These are phyloP conservation scores for Anaspis maculata DNA, from an alignment of 2,888 invertebrate species.

Conservation along the genomic window DNA sequence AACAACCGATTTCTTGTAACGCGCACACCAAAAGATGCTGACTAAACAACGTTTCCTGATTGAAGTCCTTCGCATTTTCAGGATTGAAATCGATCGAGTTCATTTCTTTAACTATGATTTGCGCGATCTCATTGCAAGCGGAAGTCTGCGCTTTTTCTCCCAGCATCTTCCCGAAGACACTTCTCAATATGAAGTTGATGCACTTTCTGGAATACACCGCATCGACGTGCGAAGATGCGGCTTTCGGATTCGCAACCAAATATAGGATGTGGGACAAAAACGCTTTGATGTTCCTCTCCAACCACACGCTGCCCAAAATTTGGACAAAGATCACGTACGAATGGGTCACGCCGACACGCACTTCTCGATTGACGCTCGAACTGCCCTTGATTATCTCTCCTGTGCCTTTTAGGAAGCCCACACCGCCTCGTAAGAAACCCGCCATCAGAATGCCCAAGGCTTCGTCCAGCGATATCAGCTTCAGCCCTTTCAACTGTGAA, in stretches of 20 bases:
- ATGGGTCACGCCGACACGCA: slow-evolving; percentile 94
- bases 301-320: slow-evolving; percentile 88
- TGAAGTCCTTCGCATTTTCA: slow-evolving; percentile 84
- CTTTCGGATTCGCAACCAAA: slow-evolving; percentile 90
- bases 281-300: slow-evolving; percentile 82
- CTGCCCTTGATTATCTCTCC: slow-evolving; percentile 94
- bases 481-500: slow-evolving; percentile 47
- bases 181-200: slow-evolving; percentile 88
- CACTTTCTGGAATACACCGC: slow-evolving; percentile 97
- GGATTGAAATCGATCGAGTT: slow-evolving; percentile 89
- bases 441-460: slow-evolving; percentile 84
- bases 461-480: slow-evolving; percentile 79
- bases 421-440: slow-evolving; percentile 90
- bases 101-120: slow-evolving; percentile 89
- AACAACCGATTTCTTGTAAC: slow-evolving; percentile 84
- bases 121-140: slow-evolving; percentile 89
- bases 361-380: slow-evolving; percentile 88
- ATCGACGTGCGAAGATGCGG: slow-evolving; percentile 93
- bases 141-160: slow-evolving; percentile 96
- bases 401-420: slow-evolving; percentile 86
- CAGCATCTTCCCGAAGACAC: slow-evolving; percentile 86
- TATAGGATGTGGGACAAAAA: slow-evolving; percentile 87
- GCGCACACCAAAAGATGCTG: slow-evolving; percentile 90
- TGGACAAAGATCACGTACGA: slow-evolving; percentile 94
- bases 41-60: slow-evolving; percentile 83